phyloP scores from a whole-genome alignment of 1,140 invertebrate species.

The Eriocheir sinensis region DNA sequence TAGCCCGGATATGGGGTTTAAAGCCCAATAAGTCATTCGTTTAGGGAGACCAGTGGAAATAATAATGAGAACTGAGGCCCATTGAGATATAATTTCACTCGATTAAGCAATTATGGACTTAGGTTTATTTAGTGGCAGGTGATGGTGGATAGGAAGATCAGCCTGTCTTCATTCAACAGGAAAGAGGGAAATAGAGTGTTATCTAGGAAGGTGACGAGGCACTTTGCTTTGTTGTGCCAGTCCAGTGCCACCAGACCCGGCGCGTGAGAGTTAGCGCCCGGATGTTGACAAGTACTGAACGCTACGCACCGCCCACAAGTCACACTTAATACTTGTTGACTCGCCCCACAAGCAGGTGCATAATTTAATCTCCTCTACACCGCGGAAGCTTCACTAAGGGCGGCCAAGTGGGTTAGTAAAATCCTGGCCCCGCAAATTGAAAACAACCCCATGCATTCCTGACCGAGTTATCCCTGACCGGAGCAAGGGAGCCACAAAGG shows the following conservation, averaged over 20 bases:
- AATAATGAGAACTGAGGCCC: background rate
- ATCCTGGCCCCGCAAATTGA: background rate
- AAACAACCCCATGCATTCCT: background rate
- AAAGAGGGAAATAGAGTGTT: background rate
- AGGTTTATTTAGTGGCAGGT: background rate
- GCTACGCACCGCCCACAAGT: no score
- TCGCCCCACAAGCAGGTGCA: no score
- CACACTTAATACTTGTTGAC: no score
- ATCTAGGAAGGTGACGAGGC: background rate
- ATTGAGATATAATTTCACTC: background rate
- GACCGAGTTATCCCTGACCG: constrained; percentile 1
- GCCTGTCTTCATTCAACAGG: background rate
- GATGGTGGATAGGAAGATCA: no score
- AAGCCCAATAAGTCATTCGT: background rate
- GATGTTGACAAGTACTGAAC: constrained; percentile 7
- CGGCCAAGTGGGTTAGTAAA: background rate
- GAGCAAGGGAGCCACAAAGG: background rate
- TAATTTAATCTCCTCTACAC: no score
- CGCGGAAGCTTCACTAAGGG: background rate
- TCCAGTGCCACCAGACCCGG: background rate
- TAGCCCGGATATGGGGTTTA: background rate
- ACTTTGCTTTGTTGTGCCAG: background rate
- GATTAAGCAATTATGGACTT: background rate
- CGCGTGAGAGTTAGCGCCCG: background rate
- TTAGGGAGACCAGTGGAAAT: background rate